A percentile compares a stretch with the other conserved stretches of the same genome.
phyloP scores from a whole-genome alignment of 2,888 invertebrate genomes.

The Cerceris rybyensis region DNA sequence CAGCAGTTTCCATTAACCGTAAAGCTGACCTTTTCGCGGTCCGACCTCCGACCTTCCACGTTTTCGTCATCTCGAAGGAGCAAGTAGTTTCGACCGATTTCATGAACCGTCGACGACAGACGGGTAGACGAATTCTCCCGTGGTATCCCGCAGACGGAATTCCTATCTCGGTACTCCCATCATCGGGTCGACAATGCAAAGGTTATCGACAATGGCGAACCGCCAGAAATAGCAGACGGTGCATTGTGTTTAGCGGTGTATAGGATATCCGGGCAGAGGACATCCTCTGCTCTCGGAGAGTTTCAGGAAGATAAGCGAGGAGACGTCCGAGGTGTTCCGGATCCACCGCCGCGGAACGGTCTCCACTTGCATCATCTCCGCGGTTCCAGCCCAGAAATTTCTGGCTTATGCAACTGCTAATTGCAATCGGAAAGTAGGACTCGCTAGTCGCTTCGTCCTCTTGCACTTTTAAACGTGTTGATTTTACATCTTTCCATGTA shows the following conservation, averaged over 20 bases:
- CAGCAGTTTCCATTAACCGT: constrained; percentile 27
- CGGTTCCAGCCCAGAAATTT: constrained; percentile 50
- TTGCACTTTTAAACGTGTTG: too few relatives aligned
- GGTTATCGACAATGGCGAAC: constrained; percentile 76
- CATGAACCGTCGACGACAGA: constrained; percentile 52
- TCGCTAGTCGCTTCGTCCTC: constrained; percentile 17
- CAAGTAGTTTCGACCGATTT: constrained; percentile 52
- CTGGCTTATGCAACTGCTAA: constrained; percentile 49
- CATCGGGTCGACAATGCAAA: constrained; percentile 70
- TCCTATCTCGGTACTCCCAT: constrained; percentile 61
- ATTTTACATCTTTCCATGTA: background rate
- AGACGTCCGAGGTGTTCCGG: constrained; percentile 38
- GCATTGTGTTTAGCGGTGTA: constrained; percentile 74
- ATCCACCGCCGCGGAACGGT: constrained; percentile 36
- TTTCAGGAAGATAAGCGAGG: constrained; percentile 17
- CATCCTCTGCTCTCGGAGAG: constrained; percentile 27
- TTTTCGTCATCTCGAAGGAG: constrained; percentile 25
- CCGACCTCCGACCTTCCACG: constrained; percentile 54
- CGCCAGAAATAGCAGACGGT: constrained; percentile 77
- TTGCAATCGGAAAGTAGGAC: constrained; percentile 44
- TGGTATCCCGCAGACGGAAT: constrained; percentile 50
- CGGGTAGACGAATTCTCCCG: constrained; percentile 38
- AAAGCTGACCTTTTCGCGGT: constrained; percentile 36
- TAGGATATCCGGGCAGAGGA: constrained; percentile 69
- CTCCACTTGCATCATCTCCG: constrained; percentile 36